Conservation (phyloP, 2,113 vertebrate genomes). For the Rhineura floridana region DNA sequence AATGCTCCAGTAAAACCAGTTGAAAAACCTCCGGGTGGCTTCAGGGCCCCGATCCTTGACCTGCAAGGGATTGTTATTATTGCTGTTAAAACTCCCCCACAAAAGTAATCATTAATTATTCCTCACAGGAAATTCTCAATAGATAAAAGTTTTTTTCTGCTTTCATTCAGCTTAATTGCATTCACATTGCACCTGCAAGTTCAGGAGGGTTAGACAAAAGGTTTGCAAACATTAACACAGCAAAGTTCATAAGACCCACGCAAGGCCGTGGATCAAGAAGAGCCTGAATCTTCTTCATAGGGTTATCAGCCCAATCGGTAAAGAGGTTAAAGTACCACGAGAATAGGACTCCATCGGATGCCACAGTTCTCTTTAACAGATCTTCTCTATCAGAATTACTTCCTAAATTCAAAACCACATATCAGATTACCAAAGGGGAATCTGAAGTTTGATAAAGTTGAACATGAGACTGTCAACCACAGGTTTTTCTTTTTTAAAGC, state of each 20-base stretch:
- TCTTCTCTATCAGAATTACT: neutral
- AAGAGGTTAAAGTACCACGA: too few relatives aligned
- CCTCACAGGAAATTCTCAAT: constrained; percentile 27
- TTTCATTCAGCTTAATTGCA: too few relatives aligned
- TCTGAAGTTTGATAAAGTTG: neutral
- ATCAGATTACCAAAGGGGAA: neutral
- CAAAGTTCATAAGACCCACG: too few relatives aligned
- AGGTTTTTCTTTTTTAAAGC: neutral
- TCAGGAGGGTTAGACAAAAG: neutral
- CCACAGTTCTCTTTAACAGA: neutral
- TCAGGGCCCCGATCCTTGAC: constrained; percentile 96
- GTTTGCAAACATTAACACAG: too few relatives aligned
- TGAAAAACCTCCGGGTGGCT: constrained; percentile 94
- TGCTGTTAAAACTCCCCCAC: too few relatives aligned
- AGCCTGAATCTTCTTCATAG: neutral
- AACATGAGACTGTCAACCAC: neutral
- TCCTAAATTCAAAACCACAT: neutral
- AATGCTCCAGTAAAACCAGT: constrained; percentile 99
- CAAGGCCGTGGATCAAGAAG: neutral
- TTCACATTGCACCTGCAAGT: neutral
- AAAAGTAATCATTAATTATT: neutral
- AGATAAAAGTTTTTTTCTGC: too few relatives aligned
- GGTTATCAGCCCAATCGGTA: neutral
- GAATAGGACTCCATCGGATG: neutral
- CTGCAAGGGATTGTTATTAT: constrained; percentile 66